Evolutionary conservation across 2,888 invertebrate species (phyloP), one percentile per base, ranked within the genome.

Genomic region (Alloscopus bannaensis): DNA sequence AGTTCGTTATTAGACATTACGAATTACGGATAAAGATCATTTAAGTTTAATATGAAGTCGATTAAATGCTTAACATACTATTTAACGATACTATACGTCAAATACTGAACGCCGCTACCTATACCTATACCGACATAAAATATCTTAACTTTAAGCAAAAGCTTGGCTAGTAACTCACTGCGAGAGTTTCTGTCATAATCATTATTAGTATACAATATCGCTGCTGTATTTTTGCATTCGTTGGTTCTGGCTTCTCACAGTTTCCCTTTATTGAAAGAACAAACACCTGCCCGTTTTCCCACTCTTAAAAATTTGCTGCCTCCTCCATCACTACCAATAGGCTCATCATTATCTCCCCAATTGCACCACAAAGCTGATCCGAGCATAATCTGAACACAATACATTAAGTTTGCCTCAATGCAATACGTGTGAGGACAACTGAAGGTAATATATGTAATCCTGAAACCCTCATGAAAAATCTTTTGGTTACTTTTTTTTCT

Each of bases 271-370:
- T 24, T n/a, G n/a, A 47, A 64, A 45, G 26, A 64, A 45, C 45
- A 66, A 66, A 66, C 66, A 66, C 66, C 66, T 66, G 66, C 31
- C 50, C 31, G 11, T 66, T 50, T 66, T 66, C 20, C 22, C 29
- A 50, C 50, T 36, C 42, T 55, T 6, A 6, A 57, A 4, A 16
- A 11, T n/a, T 47, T 47, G 4, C 16, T 47, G 50, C 8, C 13
- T 6, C 36, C 6, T 8, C 36, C 36, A 8, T 36, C 36, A 36
- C 36, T 36, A 8, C 13, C 36, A 36, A 8, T 8, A 36, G 6
- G 13, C 36, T 36, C 13, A 36, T 36, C 36, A 36, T 36, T 36
- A 8, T 36, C 36, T 8, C 13, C 8, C 36, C 8, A 36, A 8
- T 36, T 13, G 36, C 13, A 36, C 13, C 8, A 13, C 6, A 36